These are phyloP conservation scores for Paratilapia polleni DNA, from an alignment of 2,113 vertebrate genomes.

Conservation along the genomic window DNA sequence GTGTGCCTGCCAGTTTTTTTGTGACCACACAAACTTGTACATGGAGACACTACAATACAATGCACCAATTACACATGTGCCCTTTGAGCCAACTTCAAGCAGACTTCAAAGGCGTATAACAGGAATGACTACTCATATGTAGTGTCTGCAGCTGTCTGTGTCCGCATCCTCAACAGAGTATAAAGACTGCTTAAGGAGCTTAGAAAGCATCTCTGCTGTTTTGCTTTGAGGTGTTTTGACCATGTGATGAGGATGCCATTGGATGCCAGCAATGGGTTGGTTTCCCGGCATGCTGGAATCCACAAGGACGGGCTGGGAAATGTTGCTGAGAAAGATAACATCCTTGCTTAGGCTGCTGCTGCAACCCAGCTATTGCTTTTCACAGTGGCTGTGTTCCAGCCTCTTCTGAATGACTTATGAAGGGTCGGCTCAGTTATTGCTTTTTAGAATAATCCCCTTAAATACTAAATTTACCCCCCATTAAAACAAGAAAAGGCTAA, in stretches of 20 bases:
- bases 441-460: neutral
- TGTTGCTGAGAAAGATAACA: neutral
- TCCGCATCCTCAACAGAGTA: neutral
- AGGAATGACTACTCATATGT: neutral
- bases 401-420: neutral
- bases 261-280: neutral
- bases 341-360: neutral
- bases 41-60: neutral
- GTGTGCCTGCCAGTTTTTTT: neutral
- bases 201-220: neutral
- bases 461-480: neutral
- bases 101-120: neutral
- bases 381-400: neutral
- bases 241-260: neutral
- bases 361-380: neutral
- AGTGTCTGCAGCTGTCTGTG: neutral
- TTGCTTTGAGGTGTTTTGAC: neutral
- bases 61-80: neutral
- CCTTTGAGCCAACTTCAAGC: neutral
- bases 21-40: neutral
- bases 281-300: neutral
- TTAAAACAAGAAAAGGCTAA: slow-evolving; percentile 11
- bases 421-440: neutral
- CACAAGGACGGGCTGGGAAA: neutral
- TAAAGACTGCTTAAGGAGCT: neutral